Percentiles rank a stretch among this genome's conserved stretches.
phyloP scores from a whole-genome alignment of 2,888 invertebrate species.

The Apamea epomidion region DNA sequence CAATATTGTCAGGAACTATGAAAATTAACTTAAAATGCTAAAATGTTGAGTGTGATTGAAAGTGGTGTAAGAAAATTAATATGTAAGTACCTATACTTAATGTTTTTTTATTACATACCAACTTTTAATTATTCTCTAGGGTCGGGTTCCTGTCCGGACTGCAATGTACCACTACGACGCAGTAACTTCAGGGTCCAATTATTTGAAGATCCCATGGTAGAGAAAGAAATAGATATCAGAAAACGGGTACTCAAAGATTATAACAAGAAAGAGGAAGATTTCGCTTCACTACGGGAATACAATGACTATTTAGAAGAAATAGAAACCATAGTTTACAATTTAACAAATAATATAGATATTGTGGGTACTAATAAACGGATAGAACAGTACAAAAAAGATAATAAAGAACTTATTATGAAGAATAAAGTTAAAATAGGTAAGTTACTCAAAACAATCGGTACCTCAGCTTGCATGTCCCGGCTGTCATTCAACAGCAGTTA shows the following conservation, averaged over 20 bases:
- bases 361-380: constrained; percentile 97
- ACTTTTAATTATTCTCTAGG: constrained; percentile 91
- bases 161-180: constrained; percentile 96
- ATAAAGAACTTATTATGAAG: constrained; percentile 95
- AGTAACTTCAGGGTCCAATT: constrained; percentile 98
- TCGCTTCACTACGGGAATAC: constrained; percentile 94
- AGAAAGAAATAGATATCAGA: constrained; percentile 99
- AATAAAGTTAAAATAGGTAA: constrained; percentile 93
- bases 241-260: constrained; percentile 96
- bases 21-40: neutral
- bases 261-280: constrained; percentile 99
- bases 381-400: constrained; percentile 97
- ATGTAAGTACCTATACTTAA: neutral
- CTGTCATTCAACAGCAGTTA: too few species aligned
- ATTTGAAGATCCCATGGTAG: constrained; percentile 98
- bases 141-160: constrained; percentile 98
- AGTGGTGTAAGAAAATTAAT: too few species aligned
- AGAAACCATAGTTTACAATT: constrained; percentile 97
- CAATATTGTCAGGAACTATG: too few species aligned
- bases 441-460: constrained; percentile 17
- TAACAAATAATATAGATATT: constrained; percentile 97
- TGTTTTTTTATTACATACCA: constrained; percentile 4
- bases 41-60: neutral
- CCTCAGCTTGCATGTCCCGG: neutral
- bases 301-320: constrained; percentile 99